Evolutionary conservation across 2,888 invertebrate species (phyloP), one percentile per base, ranked within the genome.

Genomic region (Alsophila aescularia): DNA sequence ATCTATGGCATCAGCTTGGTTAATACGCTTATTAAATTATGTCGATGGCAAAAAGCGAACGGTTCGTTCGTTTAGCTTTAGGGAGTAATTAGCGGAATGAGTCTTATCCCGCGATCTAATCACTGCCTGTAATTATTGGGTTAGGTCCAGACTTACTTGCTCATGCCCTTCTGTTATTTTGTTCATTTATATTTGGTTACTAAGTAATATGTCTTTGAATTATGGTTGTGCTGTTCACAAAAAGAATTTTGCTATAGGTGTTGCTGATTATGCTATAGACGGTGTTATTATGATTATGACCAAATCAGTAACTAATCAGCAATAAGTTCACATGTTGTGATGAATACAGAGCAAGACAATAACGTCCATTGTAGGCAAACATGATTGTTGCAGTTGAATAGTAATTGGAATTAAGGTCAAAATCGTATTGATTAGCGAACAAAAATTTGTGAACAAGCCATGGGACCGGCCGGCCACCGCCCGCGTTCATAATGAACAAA

Each of bases 31-130:
- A 91, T 91, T 89, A 90, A 87, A 88, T 89, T 87, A 86, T 83
- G 81, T 90, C 83, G 86, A 87, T 83, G 81, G 91, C 87, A 88
- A 90, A 89, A 90, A 85, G 81, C 73, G 77, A 78, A 77, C 69
- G 68, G 70, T 74, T 70, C 70, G 76, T 75, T 78, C 81, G 77
- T 88, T 87, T 91, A 82, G 91, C 91, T 91, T 88, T 86, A 90
- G 91, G 91, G 90, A 91, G 90, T 90, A 91, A 90, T 91, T 91
- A 91, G 87, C 81, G 71, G 85, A 88, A 87, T 87, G 85, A 83
- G 82, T 77, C 81, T 87, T 88, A 90, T 90, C 87, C 78, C 69
- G 66, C 74, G 79, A 85, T 90, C 85, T 87, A 87, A 91, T 90
- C 91, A 86, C 82, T 74, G 80, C 65, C 73, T 79, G 76, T 90